These are phyloP conservation scores for Trichogramma evanescens DNA, from an alignment of 2,888 invertebrate genomes.

Conservation along the genomic window DNA sequence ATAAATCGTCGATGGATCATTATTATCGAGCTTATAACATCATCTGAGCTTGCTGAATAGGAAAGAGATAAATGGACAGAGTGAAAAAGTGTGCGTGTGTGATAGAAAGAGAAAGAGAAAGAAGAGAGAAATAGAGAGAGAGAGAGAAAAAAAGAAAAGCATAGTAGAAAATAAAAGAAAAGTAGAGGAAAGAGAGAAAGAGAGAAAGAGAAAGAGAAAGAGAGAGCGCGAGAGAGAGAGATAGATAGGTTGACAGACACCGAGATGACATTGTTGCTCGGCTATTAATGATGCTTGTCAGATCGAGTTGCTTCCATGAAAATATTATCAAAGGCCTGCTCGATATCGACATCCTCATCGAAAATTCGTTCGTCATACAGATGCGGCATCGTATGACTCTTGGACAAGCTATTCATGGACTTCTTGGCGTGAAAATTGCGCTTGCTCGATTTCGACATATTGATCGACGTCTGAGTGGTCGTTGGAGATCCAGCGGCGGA, in stretches of 20 bases:
- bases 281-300: constrained; percentile 25
- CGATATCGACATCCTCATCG: constrained; percentile 73
- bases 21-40: too few relatives aligned
- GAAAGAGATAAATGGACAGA: too few relatives aligned
- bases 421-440: constrained; percentile 14
- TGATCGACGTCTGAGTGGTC: constrained; percentile 11
- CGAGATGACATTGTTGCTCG: constrained; percentile 20
- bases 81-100: too few relatives aligned
- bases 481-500: not conserved
- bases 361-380: constrained; percentile 51
- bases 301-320: constrained; percentile 52
- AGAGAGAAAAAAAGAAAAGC: too few relatives aligned
- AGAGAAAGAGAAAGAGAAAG: not conserved
- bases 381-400: constrained; percentile 73
- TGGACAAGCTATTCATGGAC: constrained; percentile 53
- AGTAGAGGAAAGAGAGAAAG: not conserved
- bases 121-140: too few relatives aligned
- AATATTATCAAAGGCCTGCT: constrained; percentile 81
- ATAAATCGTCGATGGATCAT: too few relatives aligned
- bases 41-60: too few relatives aligned
- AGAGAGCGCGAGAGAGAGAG: not conserved
- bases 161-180: not conserved
- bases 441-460: constrained; percentile 12
- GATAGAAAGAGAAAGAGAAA: too few relatives aligned
- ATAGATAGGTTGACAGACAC: not conserved